These are phyloP conservation scores for Oscheius sp. DNA, from an alignment of 2,888 invertebrate genomes.

Conservation along the genomic window DNA sequence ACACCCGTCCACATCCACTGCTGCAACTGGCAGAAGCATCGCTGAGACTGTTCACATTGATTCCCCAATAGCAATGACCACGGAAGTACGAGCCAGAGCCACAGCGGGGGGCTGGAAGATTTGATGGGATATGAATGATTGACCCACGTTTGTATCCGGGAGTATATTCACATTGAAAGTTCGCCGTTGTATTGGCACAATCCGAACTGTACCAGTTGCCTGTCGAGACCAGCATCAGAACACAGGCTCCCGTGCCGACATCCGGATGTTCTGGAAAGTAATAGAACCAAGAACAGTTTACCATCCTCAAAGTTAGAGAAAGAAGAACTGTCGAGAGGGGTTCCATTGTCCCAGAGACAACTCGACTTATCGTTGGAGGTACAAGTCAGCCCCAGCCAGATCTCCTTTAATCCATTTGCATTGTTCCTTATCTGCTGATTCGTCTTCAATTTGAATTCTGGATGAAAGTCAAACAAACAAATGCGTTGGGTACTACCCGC, in stretches of 20 bases:
- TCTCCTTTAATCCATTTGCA: neutral
- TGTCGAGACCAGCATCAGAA: neutral
- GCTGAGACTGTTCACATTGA: neutral
- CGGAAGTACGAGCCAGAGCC: neutral
- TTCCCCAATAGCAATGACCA: neutral
- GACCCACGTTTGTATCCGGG: neutral
- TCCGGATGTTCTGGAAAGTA: neutral
- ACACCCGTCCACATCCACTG: neutral
- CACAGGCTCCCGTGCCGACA: neutral
- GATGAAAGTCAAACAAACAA: too few relatives aligned
- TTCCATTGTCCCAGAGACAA: neutral
- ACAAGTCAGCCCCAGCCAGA: conserved; percentile 2
- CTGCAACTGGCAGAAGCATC: neutral
- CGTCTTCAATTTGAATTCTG: too few relatives aligned
- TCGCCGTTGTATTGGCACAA: neutral
- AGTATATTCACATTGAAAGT: neutral
- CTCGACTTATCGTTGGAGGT: neutral
- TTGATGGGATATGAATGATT: too few relatives aligned
- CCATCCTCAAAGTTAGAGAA: neutral
- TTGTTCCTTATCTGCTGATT: neutral
- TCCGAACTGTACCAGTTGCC: neutral
- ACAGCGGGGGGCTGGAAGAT: too few relatives aligned
- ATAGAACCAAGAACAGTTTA: neutral
- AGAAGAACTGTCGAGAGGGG: too few relatives aligned
- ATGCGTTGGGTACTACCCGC: too few relatives aligned